These are phyloP conservation scores for Antennarius maculatus DNA, from an alignment of 2,797 vertebrate species.

Conservation along the genomic window DNA sequence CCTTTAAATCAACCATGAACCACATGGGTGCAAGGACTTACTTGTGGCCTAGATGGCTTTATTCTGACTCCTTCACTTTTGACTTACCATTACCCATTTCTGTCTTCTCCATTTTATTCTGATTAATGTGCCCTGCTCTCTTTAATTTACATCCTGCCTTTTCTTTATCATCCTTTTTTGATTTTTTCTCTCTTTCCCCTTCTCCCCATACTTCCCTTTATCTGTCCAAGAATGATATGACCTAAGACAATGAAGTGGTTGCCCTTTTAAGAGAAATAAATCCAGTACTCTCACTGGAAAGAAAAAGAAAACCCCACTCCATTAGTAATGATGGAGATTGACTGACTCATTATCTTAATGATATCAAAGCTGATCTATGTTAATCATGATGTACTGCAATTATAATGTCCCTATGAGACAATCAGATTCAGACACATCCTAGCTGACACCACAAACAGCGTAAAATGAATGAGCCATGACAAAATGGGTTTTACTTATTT, in stretches of 20 bases:
- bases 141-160: constrained; percentile 1
- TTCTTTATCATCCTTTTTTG: constrained; percentile 20
- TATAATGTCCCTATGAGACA: constrained; percentile 14
- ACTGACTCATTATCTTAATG: constrained; percentile 27
- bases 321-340: constrained; percentile 35
- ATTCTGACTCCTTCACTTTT: constrained; percentile 45
- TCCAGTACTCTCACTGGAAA: constrained; percentile 40
- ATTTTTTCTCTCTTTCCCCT: constrained; percentile 1
- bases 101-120: constrained; percentile 51
- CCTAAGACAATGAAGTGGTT: constrained; percentile 36
- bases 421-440: neutral
- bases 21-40: constrained; percentile 47
- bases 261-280: constrained; percentile 39
- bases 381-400: constrained; percentile 31
- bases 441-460: constrained; percentile 1
- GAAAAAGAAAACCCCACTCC: constrained; percentile 12
- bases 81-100: constrained; percentile 41
- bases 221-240: constrained; percentile 21
- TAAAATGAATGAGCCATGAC: constrained; percentile 21
- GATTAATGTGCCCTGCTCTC: constrained; percentile 48
- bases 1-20: constrained; percentile 69
- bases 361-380: constrained; percentile 36
- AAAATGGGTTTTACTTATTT: constrained; percentile 22
- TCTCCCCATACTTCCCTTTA: constrained; percentile 34
- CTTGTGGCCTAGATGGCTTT: constrained; percentile 64